Evolutionary conservation across 2,888 invertebrate genomes (phyloP), one percentile per base, ranked within the genome.

Genomic region (Harmothoe impar): DNA sequence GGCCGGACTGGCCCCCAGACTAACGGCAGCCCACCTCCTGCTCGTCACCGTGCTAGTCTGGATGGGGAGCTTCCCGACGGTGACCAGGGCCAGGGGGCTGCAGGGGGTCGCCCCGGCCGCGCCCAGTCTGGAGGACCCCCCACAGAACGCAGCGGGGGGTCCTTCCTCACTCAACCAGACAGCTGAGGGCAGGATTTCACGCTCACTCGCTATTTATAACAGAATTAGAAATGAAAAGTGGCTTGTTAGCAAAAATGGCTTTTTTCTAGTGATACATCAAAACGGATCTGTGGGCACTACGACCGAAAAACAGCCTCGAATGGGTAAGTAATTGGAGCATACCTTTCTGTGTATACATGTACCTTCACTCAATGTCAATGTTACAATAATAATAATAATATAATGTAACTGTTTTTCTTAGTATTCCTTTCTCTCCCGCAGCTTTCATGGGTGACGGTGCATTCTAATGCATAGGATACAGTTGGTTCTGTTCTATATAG

Each of bases 1-100:
- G 86, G 54, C 56, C 86, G 52, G 20, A 86, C 81, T 81, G 81
- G 86, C 86, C 86, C 86, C 86, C 86, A 86, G 56, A 86, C 54
- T 86, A 23, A 86, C 54, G 0, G 0, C 86, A 15, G 86, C 54
- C 33, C 54, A 31, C 0, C 3, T 86, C 29, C 54, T 86, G 86
- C 56, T 86, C 25, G 52, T 86, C 56, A 54, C 31, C 86, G 86
- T 20, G 54, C 54, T 54, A 29, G 52, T 86, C 86, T 54, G 52
- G 54, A 25, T 86, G 86, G 86, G 86, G 86, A 84, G 25, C 25
- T 20, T 81, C 3, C 81, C 81, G 7, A 25, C 81, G 81, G 81
- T 81, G 81, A 81, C 81, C 35, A 81, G 81, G 81, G 81, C 81
- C 15, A 20, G 81, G 43, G 35, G 15, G 81, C 35, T 15, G 15